Base-by-base conservation (phyloP, 2,797 vertebrate genomes). In the Acrocephalus scirpaceus region DNA sequence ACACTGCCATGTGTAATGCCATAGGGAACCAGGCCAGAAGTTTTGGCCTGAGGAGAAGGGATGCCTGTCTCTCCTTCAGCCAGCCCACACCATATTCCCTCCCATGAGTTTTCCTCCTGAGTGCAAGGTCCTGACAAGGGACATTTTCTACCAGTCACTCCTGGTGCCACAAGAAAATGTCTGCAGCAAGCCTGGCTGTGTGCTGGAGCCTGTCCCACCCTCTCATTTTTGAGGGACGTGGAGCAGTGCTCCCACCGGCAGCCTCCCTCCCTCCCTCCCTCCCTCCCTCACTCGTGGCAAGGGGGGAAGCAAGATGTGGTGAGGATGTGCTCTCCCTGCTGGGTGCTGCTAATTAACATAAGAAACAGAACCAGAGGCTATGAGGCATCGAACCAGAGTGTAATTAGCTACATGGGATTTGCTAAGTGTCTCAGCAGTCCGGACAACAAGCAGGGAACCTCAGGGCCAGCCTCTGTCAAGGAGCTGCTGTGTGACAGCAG, bases 351-450 rank as follows among this genome's bases (percentile, higher is more conserved):
- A 86, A 96, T 96, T 95, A 93, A 53, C 38, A 7, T 32, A 21
- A 95, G 90, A 92, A 80, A 72, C 7, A 4, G 30, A 3, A 69
- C 91, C 85, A 83, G 88, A n/a, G 91, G 93, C 85, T 61, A 57
- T 0, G 6, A 80, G 75, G 45, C 87, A 72, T 32, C 2, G 53
- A 87, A 77, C 34, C 56, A 34, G 64, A 61, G 75, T 30, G 44
- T 94, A 94, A 95, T 96, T 88, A 92, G 85, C 76, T 93, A 19
- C 82, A 13, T 81, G 94, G 82, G 91, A 88, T 90, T 95, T 83
- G 61, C 69, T 74, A 29, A 78, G 84, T 56, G 64, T 67, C 91
- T 92, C 7, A 2, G 47, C 6, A 3, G 44, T 16, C 79, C 0
- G 1, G 56, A 61, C 87, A 79, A 29, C 60, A n/a, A 77, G 45